phyloP scores from a whole-genome alignment of 2,113 vertebrate species.

The Ranitomeya imitator region DNA sequence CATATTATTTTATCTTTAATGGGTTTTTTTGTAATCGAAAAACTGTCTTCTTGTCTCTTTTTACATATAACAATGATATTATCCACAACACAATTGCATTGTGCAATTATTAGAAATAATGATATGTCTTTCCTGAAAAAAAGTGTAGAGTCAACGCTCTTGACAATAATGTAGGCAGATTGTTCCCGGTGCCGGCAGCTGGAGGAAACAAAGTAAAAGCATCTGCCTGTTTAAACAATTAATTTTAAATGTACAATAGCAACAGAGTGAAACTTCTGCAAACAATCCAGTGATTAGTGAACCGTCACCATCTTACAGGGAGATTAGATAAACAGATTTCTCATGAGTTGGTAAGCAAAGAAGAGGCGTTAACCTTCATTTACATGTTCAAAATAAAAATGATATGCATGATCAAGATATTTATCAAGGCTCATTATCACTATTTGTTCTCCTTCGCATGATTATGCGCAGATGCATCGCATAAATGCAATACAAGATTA shows the following conservation, averaged over 20 bases:
- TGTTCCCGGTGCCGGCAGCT: slow-evolving; percentile 47
- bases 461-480: slow-evolving; percentile 44
- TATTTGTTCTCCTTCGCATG: slow-evolving; percentile 46
- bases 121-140: slow-evolving; percentile 34
- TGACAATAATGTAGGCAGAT: slow-evolving; percentile 55
- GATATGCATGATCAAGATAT: slow-evolving; percentile 49
- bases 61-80: slow-evolving; percentile 12
- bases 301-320: slow-evolving; percentile 33
- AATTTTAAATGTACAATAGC: slow-evolving; percentile 55
- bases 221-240: slow-evolving; percentile 55
- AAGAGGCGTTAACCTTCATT: slow-evolving; percentile 48
- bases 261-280: slow-evolving; percentile 50
- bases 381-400: slow-evolving; percentile 51
- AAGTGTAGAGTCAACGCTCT: slow-evolving; percentile 28
- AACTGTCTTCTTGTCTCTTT: slow-evolving; percentile 8
- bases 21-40: slow-evolving; percentile 14
- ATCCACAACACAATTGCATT: slow-evolving; percentile 18
- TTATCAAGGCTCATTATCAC: slow-evolving; percentile 51
- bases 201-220: slow-evolving; percentile 53
- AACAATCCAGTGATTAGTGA: slow-evolving; percentile 55
- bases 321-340: slow-evolving; percentile 49
- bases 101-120: slow-evolving; percentile 43
- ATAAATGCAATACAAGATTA: neutral
- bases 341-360: slow-evolving; percentile 33
- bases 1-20: slow-evolving; percentile 5